Evolutionary conservation across 2,797 vertebrate genomes (phyloP).

Genomic region (Euthynnus affinis): DNA sequence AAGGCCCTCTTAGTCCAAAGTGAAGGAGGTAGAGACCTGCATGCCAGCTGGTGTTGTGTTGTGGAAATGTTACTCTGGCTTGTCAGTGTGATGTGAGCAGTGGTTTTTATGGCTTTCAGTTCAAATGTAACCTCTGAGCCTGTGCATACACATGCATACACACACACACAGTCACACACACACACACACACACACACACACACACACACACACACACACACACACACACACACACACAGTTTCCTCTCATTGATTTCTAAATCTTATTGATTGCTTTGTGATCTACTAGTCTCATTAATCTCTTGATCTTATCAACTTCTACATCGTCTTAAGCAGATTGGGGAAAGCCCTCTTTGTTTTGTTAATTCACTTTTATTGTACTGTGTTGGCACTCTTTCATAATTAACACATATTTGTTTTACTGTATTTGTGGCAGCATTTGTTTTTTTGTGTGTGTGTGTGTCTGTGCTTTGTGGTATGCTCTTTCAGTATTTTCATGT

Average conservation of each 20-base stretch:
- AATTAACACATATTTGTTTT: conserved; percentile 9
- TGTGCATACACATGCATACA: too few relatives aligned
- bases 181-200: neutral
- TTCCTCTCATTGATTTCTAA: conserved; percentile 48
- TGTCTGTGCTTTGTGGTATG: conserved; percentile 11
- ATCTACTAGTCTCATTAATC: conserved; percentile 65
- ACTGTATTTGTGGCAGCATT: neutral
- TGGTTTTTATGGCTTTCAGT: too few relatives aligned
- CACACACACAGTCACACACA: too few relatives aligned
- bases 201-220: neutral
- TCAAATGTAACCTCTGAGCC: conserved; percentile 1
- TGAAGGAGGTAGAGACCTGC: conserved; percentile 84
- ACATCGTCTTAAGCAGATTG: conserved; percentile 68
- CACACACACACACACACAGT: neutral
- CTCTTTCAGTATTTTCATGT: neutral
- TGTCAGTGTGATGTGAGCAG: conserved; percentile 35
- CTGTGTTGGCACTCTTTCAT: conserved; percentile 21
- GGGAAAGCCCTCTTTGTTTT: conserved; percentile 48
- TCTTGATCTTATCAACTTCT: conserved; percentile 72
- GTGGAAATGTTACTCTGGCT: conserved; percentile 46
- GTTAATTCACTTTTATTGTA: conserved; percentile 43
- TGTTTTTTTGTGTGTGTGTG: neutral
- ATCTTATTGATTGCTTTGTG: conserved; percentile 47
- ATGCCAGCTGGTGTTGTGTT: conserved; percentile 67
- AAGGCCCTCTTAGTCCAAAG: conserved; percentile 75